phyloP scores from a whole-genome alignment of 2,888 invertebrate genomes.

The Tetranychus piercei region DNA sequence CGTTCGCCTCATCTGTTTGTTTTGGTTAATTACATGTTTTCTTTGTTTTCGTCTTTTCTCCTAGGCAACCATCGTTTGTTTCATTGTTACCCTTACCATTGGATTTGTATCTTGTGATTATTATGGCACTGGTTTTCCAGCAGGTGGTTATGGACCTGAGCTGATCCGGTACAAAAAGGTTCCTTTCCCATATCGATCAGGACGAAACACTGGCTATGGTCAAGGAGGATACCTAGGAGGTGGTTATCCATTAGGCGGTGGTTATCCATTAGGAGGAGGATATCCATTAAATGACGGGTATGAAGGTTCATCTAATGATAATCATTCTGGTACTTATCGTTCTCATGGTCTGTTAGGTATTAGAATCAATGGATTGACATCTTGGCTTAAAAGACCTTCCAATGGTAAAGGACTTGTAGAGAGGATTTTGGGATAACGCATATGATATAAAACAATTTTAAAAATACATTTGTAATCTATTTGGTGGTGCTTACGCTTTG shows the following conservation, averaged over 20 bases:
- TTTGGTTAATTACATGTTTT: not conserved
- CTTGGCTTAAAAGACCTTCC: not conserved
- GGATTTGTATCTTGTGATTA: not conserved
- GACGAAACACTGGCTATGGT: not conserved
- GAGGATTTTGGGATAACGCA: not conserved
- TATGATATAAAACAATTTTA: not conserved
- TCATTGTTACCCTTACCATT: not conserved
- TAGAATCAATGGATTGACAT: not conserved
- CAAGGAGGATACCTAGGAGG: too few relatives aligned
- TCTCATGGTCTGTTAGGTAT: not conserved
- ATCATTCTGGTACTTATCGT: not conserved
- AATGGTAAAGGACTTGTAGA: not conserved
- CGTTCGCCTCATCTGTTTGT: not conserved
- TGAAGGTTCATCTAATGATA: not conserved
- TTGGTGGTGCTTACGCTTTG: too few relatives aligned
- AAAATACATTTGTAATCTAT: too few relatives aligned
- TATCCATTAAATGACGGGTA: constrained; percentile 1
- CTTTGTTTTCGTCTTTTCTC: not conserved
- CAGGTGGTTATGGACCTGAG: not conserved
- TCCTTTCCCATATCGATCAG: not conserved
- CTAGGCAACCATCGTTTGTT: not conserved
- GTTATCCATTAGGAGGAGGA: not conserved
- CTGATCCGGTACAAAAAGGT: not conserved
- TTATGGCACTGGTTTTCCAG: not conserved
- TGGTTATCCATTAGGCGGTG: not conserved